Conservation (phyloP, 1,140 invertebrate genomes). For the Penaeus japonicus region DNA sequence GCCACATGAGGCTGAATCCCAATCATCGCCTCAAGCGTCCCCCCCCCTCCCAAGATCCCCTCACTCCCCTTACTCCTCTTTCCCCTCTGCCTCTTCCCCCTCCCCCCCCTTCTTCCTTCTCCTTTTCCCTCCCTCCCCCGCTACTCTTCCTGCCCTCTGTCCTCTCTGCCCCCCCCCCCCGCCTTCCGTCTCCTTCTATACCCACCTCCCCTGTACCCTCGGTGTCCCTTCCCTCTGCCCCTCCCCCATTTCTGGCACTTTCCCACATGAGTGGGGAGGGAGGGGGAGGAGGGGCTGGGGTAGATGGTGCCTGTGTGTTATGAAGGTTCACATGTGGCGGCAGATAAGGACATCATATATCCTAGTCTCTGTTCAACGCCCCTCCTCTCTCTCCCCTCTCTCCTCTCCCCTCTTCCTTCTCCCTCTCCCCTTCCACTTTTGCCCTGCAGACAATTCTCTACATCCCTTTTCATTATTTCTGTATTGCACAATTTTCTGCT, state of each 20-base stretch:
- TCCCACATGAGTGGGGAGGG: neutral
- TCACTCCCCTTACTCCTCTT: neutral
- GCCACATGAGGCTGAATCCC: neutral
- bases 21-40: neutral
- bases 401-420: neutral
- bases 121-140: neutral
- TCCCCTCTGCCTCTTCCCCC: neutral
- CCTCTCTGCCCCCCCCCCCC: no score
- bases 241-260: neutral
- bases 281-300: no score
- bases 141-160: no score
- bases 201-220: neutral
- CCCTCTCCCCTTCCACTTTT: no score
- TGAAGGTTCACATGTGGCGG: no score
- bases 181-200: neutral
- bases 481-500: no score
- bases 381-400: no score
- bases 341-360: no score
- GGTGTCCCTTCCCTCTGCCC: neutral
- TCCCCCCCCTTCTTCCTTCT: neutral
- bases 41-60: neutral
- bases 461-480: no score
- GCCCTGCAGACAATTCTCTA: no score
- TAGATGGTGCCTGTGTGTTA: no score
- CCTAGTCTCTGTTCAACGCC: no score